Conservation (phyloP, 1,140 invertebrate genomes). For the Popillia japonica region DNA sequence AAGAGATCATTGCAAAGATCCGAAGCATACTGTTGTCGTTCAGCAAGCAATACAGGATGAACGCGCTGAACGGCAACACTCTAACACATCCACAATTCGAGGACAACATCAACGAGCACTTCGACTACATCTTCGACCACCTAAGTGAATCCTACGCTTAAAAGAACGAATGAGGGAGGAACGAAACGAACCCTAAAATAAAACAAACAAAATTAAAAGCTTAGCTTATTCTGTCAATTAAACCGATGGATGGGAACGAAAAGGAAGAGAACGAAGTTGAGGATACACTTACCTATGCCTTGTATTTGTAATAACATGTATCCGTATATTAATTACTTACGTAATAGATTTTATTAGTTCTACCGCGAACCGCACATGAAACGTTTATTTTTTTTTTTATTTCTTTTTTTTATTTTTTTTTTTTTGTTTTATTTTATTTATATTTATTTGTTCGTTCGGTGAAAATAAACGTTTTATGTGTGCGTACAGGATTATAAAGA, state of each 20-base stretch:
- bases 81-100: slow-evolving; percentile 61
- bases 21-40: slow-evolving; percentile 76
- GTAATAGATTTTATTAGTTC: neutral
- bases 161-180: slow-evolving; percentile 38
- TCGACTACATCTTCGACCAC: slow-evolving; percentile 67
- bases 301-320: slow-evolving; percentile 32
- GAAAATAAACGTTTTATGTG: slow-evolving; percentile 27
- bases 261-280: neutral
- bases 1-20: slow-evolving; percentile 81
- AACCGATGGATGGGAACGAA: neutral
- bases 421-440: slow-evolving; percentile 17
- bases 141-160: slow-evolving; percentile 69
- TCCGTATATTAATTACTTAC: slow-evolving; percentile 4
- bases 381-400: slow-evolving; percentile 3
- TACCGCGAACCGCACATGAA: neutral
- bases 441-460: neutral
- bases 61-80: slow-evolving; percentile 62
- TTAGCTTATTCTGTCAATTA: slow-evolving; percentile 36
- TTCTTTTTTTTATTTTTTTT: neutral
- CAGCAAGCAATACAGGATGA: slow-evolving; percentile 72
- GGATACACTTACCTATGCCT: slow-evolving; percentile 8
- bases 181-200: neutral
- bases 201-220: neutral
- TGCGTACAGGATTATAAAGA: neutral
- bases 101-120: slow-evolving; percentile 63